Conservation (phyloP, 2,888 invertebrate species). For the Conus canariensis region DNA sequence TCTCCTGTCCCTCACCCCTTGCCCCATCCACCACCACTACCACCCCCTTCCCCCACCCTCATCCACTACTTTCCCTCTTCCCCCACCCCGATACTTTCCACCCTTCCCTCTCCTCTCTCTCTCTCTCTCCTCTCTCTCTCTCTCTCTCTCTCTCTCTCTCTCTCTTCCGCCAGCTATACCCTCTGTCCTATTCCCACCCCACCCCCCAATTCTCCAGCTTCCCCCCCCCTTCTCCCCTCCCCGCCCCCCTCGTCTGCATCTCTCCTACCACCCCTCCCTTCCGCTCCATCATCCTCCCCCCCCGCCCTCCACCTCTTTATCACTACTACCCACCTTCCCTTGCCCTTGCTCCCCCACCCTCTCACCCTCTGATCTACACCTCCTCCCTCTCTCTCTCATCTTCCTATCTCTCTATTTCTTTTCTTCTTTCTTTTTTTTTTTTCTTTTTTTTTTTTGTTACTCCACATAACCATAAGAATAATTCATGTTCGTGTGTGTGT, state of each 20-base stretch:
- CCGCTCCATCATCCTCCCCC: too few species aligned
- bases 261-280: neutral
- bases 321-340: too few species aligned
- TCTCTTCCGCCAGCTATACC: neutral
- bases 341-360: neutral
- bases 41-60: neutral
- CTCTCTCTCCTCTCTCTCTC: neutral
- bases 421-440: too few species aligned
- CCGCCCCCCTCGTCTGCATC: neutral
- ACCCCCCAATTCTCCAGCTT: neutral
- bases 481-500: too few species aligned
- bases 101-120: neutral
- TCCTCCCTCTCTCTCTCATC: too few species aligned
- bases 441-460: neutral
- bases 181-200: neutral
- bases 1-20: neutral
- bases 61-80: neutral
- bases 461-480: too few species aligned
- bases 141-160: neutral
- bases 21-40: too few species aligned
- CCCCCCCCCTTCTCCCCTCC: neutral
- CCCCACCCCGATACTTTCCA: neutral
- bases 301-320: neutral
- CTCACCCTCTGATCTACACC: neutral
- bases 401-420: too few species aligned